Evolutionary conservation across 2,797 vertebrate genomes (phyloP).

Genomic region (Sebastes goodei): DNA sequence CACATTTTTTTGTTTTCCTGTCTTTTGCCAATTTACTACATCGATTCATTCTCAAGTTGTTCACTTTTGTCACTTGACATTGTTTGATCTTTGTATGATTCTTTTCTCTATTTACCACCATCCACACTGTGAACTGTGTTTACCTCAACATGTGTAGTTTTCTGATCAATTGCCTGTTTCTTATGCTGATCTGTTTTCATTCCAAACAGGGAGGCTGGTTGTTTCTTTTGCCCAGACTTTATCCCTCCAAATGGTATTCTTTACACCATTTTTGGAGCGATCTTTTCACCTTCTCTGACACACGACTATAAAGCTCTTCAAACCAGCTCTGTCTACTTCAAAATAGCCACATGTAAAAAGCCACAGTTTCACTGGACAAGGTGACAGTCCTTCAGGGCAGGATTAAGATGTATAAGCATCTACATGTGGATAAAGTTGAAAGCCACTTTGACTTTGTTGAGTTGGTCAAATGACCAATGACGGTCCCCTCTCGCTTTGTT

Average conservation of each 20-base stretch:
- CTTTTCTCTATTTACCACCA: not conserved
- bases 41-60: not conserved
- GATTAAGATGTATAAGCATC: not conserved
- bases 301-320: not conserved
- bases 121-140: not conserved
- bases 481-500: slow-evolving; percentile 68
- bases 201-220: not conserved
- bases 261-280: slow-evolving; percentile 21
- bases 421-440: slow-evolving; percentile 34
- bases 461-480: slow-evolving; percentile 80
- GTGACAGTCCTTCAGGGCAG: not conserved
- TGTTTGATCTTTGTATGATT: not conserved
- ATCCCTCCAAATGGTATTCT: slow-evolving; percentile 31
- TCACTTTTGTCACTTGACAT: not conserved
- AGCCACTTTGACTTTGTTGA: slow-evolving; percentile 37
- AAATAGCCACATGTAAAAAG: not conserved
- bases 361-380: not conserved
- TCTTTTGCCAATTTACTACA: not conserved
- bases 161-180: not conserved
- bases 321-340: not conserved
- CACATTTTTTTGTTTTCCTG: not conserved
- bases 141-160: not conserved
- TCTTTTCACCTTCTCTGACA: slow-evolving; percentile 34
- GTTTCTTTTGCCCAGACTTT: not conserved
- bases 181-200: not conserved